phyloP scores from a whole-genome alignment of 2,113 vertebrate species.

The Phalacrocorax pelagicus region DNA sequence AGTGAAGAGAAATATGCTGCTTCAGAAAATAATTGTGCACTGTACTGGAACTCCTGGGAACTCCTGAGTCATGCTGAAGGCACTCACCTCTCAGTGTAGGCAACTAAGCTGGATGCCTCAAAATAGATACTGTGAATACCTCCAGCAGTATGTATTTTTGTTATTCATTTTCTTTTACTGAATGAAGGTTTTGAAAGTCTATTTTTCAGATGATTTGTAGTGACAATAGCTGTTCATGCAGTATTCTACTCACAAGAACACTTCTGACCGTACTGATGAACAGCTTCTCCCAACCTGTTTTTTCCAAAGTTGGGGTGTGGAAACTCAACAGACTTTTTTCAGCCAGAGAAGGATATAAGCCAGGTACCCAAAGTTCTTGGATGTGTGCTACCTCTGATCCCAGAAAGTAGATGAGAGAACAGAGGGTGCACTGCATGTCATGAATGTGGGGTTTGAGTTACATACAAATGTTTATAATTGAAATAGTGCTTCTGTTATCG shows the following conservation, averaged over 20 bases:
- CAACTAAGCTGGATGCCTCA: slow-evolving; percentile 25
- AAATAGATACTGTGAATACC: neutral
- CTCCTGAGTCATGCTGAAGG: slow-evolving; percentile 25
- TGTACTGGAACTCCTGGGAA: neutral
- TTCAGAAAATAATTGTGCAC: neutral
- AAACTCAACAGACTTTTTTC: neutral
- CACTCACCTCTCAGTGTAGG: neutral
- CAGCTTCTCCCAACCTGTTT: neutral
- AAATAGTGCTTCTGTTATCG: neutral
- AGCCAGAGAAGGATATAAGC: neutral
- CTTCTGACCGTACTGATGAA: neutral
- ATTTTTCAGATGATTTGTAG: neutral
- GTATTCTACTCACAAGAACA: neutral
- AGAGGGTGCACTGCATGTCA: neutral
- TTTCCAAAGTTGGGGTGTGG: neutral
- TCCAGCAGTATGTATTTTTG: neutral
- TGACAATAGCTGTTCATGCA: neutral
- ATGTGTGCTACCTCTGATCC: neutral
- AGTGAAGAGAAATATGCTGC: neutral
- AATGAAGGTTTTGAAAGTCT: neutral
- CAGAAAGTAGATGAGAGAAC: neutral
- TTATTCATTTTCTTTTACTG: neutral
- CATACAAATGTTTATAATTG: neutral
- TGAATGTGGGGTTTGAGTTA: neutral
- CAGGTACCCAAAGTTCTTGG: neutral